Percentiles rank a stretch among this genome's conserved stretches.
Conservation (phyloP, 2,797 vertebrate species). For the Trichosurus vulpecula region DNA sequence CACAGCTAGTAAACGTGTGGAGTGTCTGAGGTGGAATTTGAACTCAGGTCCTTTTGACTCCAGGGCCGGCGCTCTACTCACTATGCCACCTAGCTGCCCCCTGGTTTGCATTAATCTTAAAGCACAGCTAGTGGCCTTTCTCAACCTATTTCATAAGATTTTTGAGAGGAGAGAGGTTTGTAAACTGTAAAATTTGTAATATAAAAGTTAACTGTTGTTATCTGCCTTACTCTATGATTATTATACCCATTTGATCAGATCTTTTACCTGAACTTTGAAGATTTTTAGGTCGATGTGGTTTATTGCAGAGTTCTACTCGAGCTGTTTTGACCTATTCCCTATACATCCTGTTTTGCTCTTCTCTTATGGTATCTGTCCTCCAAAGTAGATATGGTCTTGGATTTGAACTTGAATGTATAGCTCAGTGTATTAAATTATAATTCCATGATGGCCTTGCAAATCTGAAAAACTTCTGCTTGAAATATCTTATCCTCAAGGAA, state of each 20-base stretch:
- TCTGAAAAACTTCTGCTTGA: not conserved
- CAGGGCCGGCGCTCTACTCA: too few species aligned
- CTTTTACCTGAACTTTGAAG: not conserved
- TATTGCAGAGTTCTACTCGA: not conserved
- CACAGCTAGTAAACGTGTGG: too few species aligned
- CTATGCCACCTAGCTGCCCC: too few species aligned
- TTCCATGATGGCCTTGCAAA: not conserved
- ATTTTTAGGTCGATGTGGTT: not conserved
- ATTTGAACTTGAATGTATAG: slow-evolving; percentile 13
- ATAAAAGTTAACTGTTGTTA: not conserved
- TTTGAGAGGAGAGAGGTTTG: not conserved
- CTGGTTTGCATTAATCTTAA: not conserved
- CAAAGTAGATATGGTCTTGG: not conserved
- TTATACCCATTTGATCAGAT: not conserved
- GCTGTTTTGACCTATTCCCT: not conserved
- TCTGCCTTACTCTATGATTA: not conserved
- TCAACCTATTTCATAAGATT: not conserved
- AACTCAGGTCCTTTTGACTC: too few species aligned
- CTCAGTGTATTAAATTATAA: not conserved
- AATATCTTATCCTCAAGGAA: not conserved
- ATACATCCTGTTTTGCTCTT: not conserved
- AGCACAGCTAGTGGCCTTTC: not conserved
- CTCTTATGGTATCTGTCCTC: not conserved
- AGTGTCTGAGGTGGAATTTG: too few species aligned
- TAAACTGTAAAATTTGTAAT: not conserved